Percentiles rank a stretch among this genome's conserved stretches.
These are phyloP conservation scores for Cephus cinctus DNA, from an alignment of 1,140 invertebrate species.

Conservation along the genomic window DNA sequence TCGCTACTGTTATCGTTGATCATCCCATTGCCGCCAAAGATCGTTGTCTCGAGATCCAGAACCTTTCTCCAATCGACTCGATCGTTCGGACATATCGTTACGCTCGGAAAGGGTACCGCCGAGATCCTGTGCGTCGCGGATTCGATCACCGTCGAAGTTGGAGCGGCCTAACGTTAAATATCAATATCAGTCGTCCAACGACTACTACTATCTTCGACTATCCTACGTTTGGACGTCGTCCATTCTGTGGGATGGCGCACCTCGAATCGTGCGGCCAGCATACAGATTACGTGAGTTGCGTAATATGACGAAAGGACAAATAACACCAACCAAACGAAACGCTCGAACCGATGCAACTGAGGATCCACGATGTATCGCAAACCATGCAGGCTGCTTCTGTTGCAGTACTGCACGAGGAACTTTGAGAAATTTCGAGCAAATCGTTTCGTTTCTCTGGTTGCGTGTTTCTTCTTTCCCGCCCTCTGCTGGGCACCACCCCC, in stretches of 20 bases:
- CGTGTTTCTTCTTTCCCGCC: neutral
- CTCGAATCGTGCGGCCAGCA: constrained; percentile 17
- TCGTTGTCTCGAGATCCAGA: neutral
- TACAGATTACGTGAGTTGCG: constrained; percentile 5
- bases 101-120: constrained; percentile 31
- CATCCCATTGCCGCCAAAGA: too few species aligned
- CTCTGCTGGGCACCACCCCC: too few species aligned
- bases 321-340: constrained; percentile 7
- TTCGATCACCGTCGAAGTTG: constrained; percentile 29
- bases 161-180: neutral
- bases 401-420: constrained; percentile 4
- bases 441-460: neutral
- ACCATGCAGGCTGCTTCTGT: constrained; percentile 7
- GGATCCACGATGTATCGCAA: constrained; percentile 11
- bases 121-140: constrained; percentile 27
- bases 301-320: constrained; percentile 9
- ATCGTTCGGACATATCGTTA: constrained; percentile 34
- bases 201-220: neutral
- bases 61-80: constrained; percentile 31
- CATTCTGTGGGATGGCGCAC: neutral
- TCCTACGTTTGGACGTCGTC: neutral
- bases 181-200: neutral
- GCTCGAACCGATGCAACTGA: constrained; percentile 9
- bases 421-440: neutral
- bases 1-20: too few species aligned